Base-by-base conservation (phyloP, 2,888 invertebrate genomes). In the Hyppa rectilinea region DNA sequence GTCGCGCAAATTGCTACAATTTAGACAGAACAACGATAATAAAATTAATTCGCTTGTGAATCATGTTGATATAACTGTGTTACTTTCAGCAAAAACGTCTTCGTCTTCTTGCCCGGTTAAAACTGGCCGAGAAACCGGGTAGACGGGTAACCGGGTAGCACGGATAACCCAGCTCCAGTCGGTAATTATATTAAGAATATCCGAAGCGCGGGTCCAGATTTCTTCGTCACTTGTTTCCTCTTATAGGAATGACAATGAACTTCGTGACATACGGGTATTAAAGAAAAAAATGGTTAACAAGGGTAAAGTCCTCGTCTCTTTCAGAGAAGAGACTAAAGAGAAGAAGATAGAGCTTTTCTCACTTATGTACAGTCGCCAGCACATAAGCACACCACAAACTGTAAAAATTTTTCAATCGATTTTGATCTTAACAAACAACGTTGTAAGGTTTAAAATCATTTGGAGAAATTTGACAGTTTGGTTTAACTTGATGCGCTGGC, bases 141-240 rank as follows among this genome's bases (percentile, higher is more conserved):
- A 53, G n/a, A 1, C 34, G 72, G 61, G 43, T 69, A 38, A 17
- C 31, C 29, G 49, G 59, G 10, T 17, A 72, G 74, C 70, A 49
- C 29, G 70, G 60, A 75, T 78, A 78, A 78, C 75, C 80, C 76
- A 62, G 60, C 78, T 70, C 66, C 45, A 52, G 78, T 73, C 71
- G 63, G 80, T 87, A 86, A 88, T 88, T 87, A 87, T 83, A 80
- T 88, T 85, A 82, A 82, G 83, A 87, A 84, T 85, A 84, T 81
- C 75, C 72, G 71, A 75, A 60, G 69, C 63, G 43, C n/a, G 69
- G 72, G 69, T 78, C 67, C 74, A 82, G 85, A 86, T 83, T 85
- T 85, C 70, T 56, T 69, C 71, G 80, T 50, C 68, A 52, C 56
- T 36, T 58, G 64, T 72, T 68, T 43, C 45, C 58, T 62, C 60